A percentile compares a stretch with the other conserved stretches of the same genome.
These are phyloP conservation scores for Hozukius guyotensis DNA, from an alignment of 2,797 vertebrate genomes.

Conservation along the genomic window DNA sequence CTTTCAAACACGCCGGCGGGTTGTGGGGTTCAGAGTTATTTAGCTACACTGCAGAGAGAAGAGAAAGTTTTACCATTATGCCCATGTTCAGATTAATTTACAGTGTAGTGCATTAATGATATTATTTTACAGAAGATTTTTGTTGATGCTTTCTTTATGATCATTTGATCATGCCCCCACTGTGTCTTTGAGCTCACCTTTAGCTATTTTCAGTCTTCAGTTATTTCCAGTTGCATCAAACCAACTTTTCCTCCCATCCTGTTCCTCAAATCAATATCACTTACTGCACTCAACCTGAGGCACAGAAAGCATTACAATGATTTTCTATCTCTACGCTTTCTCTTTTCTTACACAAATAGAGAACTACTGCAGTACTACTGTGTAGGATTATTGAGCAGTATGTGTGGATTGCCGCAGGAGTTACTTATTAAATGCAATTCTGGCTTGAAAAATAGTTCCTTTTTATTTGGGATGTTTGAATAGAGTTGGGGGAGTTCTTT, in stretches of 20 bases:
- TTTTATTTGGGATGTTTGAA: background rate
- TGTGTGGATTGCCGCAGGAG: background rate
- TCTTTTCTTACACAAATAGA: constrained; percentile 14
- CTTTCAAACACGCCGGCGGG: background rate
- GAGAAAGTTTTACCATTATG: background rate
- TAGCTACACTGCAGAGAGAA: background rate
- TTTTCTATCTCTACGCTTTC: constrained; percentile 18
- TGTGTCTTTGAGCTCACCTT: constrained; percentile 43
- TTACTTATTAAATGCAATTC: background rate
- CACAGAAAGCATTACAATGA: constrained; percentile 33
- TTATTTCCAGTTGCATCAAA: constrained; percentile 47
- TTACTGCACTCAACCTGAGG: constrained; percentile 33
- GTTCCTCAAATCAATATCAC: constrained; percentile 58
- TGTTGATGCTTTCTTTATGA: background rate
- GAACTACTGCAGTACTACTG: background rate
- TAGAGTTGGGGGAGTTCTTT: background rate
- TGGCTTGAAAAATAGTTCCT: background rate
- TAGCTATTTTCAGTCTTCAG: constrained; percentile 43
- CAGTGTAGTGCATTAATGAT: background rate
- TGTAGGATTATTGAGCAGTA: background rate
- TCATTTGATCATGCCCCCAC: background rate
- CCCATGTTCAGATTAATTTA: background rate
- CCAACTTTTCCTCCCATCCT: constrained; percentile 40
- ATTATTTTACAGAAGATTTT: background rate
- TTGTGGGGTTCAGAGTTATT: background rate